phyloP scores from a whole-genome alignment of 2,113 vertebrate genomes.

The Crotalus helleri region DNA sequence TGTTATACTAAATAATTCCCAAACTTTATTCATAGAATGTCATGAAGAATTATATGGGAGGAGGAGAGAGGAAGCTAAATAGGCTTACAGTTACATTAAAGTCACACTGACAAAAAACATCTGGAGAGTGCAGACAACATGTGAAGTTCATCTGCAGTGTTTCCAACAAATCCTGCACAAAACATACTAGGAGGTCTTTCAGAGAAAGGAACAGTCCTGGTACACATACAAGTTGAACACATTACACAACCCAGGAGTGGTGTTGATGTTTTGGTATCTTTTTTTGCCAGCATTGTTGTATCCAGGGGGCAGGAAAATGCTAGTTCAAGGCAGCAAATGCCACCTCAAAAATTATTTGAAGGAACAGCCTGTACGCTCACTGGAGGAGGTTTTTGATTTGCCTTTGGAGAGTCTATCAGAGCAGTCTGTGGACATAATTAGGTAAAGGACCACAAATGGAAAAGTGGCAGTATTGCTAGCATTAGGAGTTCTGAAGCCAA shows the following conservation, averaged over 20 bases:
- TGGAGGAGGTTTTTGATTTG: background rate
- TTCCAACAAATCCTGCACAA: background rate
- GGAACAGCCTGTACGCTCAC: background rate
- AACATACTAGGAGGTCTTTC: background rate
- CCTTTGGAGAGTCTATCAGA: background rate
- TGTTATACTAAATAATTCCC: slow-evolving; percentile 14
- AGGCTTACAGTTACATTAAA: background rate
- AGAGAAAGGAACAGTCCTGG: background rate
- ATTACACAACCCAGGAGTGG: background rate
- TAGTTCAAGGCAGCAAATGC: background rate
- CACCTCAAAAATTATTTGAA: background rate
- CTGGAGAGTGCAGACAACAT: slow-evolving; percentile 2
- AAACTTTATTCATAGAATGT: slow-evolving; percentile 16
- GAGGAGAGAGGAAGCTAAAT: background rate
- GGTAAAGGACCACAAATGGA: background rate
- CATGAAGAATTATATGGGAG: background rate
- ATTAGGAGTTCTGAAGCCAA: background rate
- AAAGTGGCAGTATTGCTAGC: background rate
- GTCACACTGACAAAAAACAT: background rate
- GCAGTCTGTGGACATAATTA: background rate
- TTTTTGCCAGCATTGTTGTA: background rate
- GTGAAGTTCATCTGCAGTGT: background rate
- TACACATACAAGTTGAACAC: background rate
- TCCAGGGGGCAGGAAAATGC: background rate
- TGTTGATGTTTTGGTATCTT: background rate